phyloP scores from a whole-genome alignment of 1,140 invertebrate species.

The Tetramorium alpestre region DNA sequence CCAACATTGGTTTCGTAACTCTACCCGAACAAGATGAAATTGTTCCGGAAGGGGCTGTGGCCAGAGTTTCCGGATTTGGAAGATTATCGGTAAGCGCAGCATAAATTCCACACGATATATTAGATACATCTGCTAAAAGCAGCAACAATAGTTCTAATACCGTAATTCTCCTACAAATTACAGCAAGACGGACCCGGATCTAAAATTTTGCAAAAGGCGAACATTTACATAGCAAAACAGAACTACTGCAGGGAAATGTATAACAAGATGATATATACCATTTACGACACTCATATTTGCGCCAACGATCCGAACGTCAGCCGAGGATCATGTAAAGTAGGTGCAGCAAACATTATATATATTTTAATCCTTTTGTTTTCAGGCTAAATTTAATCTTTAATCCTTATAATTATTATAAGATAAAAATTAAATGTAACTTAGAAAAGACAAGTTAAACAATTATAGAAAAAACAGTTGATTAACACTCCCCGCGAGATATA shows the following conservation, averaged over 20 bases:
- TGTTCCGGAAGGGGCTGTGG: slow-evolving; percentile 14
- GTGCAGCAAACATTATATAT: neutral
- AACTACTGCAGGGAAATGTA: slow-evolving; percentile 53
- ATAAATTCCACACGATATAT: neutral
- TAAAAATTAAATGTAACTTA: neutral
- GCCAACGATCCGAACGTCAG: slow-evolving; percentile 43
- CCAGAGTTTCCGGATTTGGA: slow-evolving; percentile 73
- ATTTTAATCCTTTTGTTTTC: neutral
- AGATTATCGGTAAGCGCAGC: slow-evolving; percentile 54
- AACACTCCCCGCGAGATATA: neutral
- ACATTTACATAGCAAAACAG: slow-evolving; percentile 58
- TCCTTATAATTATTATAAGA: too few relatives aligned
- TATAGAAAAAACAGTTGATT: neutral
- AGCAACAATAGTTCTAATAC: neutral
- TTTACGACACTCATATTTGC: slow-evolving; percentile 67
- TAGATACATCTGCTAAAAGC: neutral
- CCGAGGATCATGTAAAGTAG: slow-evolving; percentile 71
- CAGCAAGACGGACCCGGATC: slow-evolving; percentile 37
- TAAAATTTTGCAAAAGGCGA: slow-evolving; percentile 44
- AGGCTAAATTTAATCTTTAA: neutral
- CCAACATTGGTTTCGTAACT: slow-evolving; percentile 21
- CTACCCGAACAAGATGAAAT: slow-evolving; percentile 38
- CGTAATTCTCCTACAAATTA: neutral
- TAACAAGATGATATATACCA: neutral
- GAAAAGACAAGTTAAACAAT: neutral